Conservation (phyloP, 1,140 invertebrate species). For the Brachionus plicatilis region DNA sequence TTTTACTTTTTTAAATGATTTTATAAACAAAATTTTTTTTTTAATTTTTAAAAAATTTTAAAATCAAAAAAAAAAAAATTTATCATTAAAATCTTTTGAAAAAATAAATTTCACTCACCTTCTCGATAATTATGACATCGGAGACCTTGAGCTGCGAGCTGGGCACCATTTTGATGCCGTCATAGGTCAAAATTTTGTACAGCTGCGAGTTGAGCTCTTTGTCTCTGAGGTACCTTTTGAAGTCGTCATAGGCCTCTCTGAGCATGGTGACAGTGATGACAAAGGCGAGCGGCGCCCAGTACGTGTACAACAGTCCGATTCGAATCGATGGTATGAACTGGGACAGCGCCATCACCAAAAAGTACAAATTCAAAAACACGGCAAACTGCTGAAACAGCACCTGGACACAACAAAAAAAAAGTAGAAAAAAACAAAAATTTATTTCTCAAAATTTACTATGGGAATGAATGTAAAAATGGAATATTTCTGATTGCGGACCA, state of each 20-base stretch:
- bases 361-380: slow-evolving; percentile 97
- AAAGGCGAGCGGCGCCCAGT: slow-evolving; percentile 96
- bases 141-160: slow-evolving; percentile 60
- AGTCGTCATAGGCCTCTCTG: slow-evolving; percentile 92
- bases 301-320: slow-evolving; percentile 95
- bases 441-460: slow-evolving; percentile 60
- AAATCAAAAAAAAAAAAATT: too few relatives aligned
- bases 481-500: slow-evolving; percentile 98
- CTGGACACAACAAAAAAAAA: slow-evolving; percentile 58
- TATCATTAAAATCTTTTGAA: too few relatives aligned
- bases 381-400: slow-evolving; percentile 96
- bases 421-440: slow-evolving; percentile 34
- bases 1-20: too few relatives aligned
- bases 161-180: slow-evolving; percentile 42
- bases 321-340: slow-evolving; percentile 93
- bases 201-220: slow-evolving; percentile 89
- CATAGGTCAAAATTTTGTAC: slow-evolving; percentile 59
- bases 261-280: slow-evolving; percentile 89
- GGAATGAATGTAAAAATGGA: slow-evolving; percentile 95
- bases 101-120: slow-evolving; percentile 46
- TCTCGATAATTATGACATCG: slow-evolving; percentile 65
- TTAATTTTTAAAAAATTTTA: too few relatives aligned
- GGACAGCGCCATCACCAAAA: slow-evolving; percentile 91
- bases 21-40: too few relatives aligned
- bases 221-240: slow-evolving; percentile 80